Evolutionary conservation across 1,140 invertebrate species (phyloP).

Genomic region (Rhopalosiphum padi): DNA sequence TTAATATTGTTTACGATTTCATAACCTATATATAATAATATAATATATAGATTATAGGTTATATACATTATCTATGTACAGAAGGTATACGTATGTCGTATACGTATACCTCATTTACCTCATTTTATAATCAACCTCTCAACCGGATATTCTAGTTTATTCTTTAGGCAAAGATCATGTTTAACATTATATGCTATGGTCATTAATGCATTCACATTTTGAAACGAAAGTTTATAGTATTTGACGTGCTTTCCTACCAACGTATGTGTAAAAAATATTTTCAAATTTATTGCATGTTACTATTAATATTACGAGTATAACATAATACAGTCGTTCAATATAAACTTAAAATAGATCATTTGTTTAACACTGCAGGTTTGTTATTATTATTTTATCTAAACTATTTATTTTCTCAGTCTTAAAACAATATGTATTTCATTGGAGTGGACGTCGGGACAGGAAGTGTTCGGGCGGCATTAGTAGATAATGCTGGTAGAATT

Average conservation of each 20-base stretch:
- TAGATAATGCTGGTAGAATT: constrained; percentile 73
- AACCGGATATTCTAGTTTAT: constrained; percentile 12
- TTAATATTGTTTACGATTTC: too few species aligned
- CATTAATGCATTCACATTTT: background rate
- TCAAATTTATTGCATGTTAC: too few species aligned
- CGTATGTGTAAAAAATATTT: too few species aligned
- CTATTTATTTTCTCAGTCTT: background rate
- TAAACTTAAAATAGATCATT: background rate
- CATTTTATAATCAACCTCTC: background rate
- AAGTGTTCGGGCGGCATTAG: constrained; percentile 84
- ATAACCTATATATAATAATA: too few species aligned
- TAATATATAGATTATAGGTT: too few species aligned
- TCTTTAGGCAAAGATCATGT: background rate
- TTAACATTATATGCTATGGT: background rate
- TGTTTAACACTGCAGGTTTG: background rate
- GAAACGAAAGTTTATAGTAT: background rate
- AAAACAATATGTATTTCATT: constrained; percentile 71
- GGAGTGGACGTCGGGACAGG: constrained; percentile 94
- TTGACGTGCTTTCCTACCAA: background rate
- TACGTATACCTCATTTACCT: background rate
- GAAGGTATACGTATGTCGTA: background rate
- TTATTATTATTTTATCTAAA: background rate
- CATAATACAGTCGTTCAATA: background rate
- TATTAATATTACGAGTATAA: background rate
- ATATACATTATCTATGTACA: background rate